These are phyloP conservation scores for Ataeniobius toweri DNA, from an alignment of 2,797 vertebrate species.

Conservation along the genomic window DNA sequence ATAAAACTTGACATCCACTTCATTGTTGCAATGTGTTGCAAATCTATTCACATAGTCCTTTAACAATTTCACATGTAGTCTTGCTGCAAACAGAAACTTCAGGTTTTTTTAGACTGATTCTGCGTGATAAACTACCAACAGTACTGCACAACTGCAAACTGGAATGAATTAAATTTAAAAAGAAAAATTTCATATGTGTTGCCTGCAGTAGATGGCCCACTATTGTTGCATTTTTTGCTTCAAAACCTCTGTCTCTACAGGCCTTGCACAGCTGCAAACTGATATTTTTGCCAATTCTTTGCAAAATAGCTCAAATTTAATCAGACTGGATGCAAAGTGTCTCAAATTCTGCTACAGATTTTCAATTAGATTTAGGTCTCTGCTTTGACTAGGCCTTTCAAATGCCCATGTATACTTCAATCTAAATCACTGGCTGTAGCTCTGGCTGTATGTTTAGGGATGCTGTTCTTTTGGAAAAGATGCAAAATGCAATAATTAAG, in stretches of 20 bases:
- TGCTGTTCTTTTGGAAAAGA: too few relatives aligned
- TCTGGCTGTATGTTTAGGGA: too few relatives aligned
- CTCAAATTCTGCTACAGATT: too few relatives aligned
- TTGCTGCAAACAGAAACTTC: not conserved
- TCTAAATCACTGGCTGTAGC: too few relatives aligned
- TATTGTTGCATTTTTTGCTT: not conserved
- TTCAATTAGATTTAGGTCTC: too few relatives aligned
- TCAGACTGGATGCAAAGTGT: too few relatives aligned
- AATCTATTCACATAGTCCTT: not conserved
- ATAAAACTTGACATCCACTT: constrained; percentile 18
- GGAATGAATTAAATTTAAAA: not conserved
- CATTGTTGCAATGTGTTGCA: not conserved
- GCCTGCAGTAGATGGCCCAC: not conserved
- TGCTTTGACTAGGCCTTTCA: too few relatives aligned
- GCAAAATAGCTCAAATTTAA: too few relatives aligned
- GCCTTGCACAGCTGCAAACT: not conserved
- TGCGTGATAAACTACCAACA: not conserved
- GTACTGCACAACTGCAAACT: not conserved
- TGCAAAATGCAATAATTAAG: too few relatives aligned
- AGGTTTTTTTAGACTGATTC: not conserved
- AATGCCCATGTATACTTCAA: too few relatives aligned
- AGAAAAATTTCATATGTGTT: not conserved
- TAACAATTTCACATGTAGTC: not conserved
- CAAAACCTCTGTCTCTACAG: too few relatives aligned
- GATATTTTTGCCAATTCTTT: too few relatives aligned